phyloP scores from a whole-genome alignment of 2,113 vertebrate genomes.

The Sceloporus undulatus region DNA sequence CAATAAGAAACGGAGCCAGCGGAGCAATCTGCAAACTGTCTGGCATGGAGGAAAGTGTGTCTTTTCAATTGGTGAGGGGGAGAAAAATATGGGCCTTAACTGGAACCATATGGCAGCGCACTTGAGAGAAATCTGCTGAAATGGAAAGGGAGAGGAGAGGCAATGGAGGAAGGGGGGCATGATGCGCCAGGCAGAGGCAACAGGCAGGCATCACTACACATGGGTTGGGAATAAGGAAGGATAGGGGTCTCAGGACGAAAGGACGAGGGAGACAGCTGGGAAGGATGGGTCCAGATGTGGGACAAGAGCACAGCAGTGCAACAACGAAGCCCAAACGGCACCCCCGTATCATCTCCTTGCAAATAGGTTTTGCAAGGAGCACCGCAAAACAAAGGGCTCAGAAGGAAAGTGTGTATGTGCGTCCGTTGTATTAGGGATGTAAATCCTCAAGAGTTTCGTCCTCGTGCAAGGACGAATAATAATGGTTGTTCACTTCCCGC shows the following conservation, averaged over 20 bases:
- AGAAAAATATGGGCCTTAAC: conserved; percentile 94
- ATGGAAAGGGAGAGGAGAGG: conserved; percentile 72
- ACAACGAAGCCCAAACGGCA: too few species aligned
- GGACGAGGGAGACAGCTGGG: rapidly evolving
- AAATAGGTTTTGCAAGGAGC: neutral
- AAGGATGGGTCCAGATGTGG: neutral
- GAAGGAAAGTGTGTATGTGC: too few species aligned
- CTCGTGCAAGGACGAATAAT: too few species aligned
- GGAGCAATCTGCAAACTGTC: conserved; percentile 92
- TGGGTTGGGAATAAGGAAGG: conserved; percentile 27
- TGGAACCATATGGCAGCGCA: conserved; percentile 95
- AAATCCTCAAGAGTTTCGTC: too few species aligned
- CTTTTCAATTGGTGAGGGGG: conserved; percentile 92
- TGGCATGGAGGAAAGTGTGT: conserved; percentile 90
- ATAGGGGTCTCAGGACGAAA: neutral
- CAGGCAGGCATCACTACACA: conserved; percentile 41
- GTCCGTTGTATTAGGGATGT: too few species aligned
- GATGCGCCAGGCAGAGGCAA: conserved; percentile 54
- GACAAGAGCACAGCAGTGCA: rapidly evolving
- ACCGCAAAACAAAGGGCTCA: neutral
- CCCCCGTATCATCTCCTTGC: too few species aligned
- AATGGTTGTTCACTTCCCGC: too few species aligned
- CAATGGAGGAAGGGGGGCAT: conserved; percentile 41
- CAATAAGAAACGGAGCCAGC: conserved; percentile 88
- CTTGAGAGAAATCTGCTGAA: conserved; percentile 87